Conservation (phyloP, 2,888 invertebrate genomes). For the Rambutsinella grinnellia region DNA sequence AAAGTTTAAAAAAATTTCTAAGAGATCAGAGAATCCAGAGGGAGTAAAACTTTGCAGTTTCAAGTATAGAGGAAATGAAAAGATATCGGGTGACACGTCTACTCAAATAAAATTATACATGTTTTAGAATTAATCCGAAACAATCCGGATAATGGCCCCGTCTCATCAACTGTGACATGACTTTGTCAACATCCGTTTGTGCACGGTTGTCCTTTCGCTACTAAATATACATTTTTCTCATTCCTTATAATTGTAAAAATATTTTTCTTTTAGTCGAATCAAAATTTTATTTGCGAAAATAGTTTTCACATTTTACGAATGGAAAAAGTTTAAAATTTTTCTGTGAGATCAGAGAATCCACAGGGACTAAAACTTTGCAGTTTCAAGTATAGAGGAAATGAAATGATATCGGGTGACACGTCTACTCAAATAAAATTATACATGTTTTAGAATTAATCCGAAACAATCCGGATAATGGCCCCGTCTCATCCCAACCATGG, state of each 20-base stretch:
- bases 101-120: background rate
- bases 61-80: background rate
- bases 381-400: background rate
- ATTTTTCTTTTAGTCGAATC: too few species aligned
- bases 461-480: conserved; percentile 36
- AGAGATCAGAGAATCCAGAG: background rate
- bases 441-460: conserved; percentile 7
- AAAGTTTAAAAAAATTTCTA: too few species aligned
- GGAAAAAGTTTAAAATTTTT: too few species aligned
- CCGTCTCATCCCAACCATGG: background rate
- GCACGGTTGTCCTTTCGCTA: background rate
- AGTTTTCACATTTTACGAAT: background rate
- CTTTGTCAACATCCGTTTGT: background rate
- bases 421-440: background rate
- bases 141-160: conserved; percentile 30
- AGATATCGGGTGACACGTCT: background rate
- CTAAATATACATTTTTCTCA: background rate
- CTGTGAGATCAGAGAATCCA: too few species aligned
- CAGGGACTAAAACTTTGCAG: background rate
- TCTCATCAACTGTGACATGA: background rate
- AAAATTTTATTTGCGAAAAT: background rate
- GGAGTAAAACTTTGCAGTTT: background rate
- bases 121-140: conserved; percentile 16
- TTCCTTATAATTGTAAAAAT: background rate
- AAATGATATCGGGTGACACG: background rate